A percentile compares a stretch with the other conserved stretches of the same genome.
These are phyloP conservation scores for Rattus rattus DNA, from an alignment of 2,113 vertebrate species.

Conservation along the genomic window DNA sequence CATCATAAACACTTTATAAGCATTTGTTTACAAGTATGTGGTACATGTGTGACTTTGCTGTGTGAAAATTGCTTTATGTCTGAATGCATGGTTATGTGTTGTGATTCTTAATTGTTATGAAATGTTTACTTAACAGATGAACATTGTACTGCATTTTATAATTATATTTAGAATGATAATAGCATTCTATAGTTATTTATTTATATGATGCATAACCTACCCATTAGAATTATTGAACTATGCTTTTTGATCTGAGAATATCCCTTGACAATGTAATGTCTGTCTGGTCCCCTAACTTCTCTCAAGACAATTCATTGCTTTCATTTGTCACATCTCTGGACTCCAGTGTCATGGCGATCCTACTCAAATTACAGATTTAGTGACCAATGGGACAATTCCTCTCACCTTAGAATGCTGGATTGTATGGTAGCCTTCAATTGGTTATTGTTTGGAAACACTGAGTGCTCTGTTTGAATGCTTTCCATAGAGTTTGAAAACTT, in stretches of 20 bases:
- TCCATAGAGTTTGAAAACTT: not conserved
- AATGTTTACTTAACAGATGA: not conserved
- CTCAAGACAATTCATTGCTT: not conserved
- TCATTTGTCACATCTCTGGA: not conserved
- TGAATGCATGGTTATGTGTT: not conserved
- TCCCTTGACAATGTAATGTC: not conserved
- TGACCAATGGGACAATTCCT: not conserved
- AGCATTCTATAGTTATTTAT: not conserved
- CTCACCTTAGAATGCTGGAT: not conserved
- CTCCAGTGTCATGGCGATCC: not conserved
- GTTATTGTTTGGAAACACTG: not conserved
- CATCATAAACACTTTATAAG: not conserved
- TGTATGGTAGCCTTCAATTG: rapidly evolving
- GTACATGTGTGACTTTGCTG: not conserved
- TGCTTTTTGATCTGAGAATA: not conserved
- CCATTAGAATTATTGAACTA: not conserved
- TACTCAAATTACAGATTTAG: not conserved
- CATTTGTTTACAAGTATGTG: not conserved
- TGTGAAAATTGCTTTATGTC: not conserved
- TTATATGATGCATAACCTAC: not conserved
- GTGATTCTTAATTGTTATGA: not conserved
- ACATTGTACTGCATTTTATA: not conserved
- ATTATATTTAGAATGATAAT: not conserved
- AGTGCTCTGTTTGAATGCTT: not conserved
- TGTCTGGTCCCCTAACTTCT: not conserved